Base-by-base conservation (phyloP, 1,140 invertebrate species). In the Drosophila hydei region DNA sequence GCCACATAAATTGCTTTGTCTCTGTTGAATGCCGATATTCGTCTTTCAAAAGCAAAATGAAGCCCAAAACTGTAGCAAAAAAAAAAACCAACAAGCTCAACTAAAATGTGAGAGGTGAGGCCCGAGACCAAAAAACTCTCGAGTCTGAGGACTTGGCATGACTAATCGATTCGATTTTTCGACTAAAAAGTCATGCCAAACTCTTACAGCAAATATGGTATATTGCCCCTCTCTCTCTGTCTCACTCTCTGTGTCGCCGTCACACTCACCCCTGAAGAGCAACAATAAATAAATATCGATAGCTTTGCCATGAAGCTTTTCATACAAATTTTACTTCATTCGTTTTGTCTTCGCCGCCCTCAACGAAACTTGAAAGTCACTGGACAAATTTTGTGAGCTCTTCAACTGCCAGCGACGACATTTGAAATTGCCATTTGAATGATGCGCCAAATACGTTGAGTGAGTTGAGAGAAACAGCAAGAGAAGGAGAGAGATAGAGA, bases 121-220 rank as follows among this genome's bases (percentile, higher is more conserved):
- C 62, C 36, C 18, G 59, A 54, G 68, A 63, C 42, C 16, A 65
- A 43, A 54, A 36, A 54, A 43, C 54, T 47, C 19, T 47, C 19
- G 50, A 56, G 58, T 38, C 48, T 76, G 79, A 83, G 81, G 77
- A 74, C 79, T 84, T 75, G 80, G 74, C 81, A 87, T 87, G 81
- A 87, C 81, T 87, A 87, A 87, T 88, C 81, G 81, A 87, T 87
- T 87, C 78, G 83, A 87, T 85, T 85, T 77, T 78, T 87, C 74
- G 83, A 71, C 77, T 54, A 65, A 87, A 85, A 87, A 85, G 70
- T 74, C 81, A 79, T 67, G 74, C 61, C 64, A 79, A 77, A 70
- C 54, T 48, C 62, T 56, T 30, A 14, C 30, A 42, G 45, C 30
- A 70, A 61, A 36, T 47, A 50, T 50, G 25, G 25, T 50, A 48